Evolutionary conservation across 1,140 invertebrate genomes (phyloP).

Genomic region (Musca domestica): DNA sequence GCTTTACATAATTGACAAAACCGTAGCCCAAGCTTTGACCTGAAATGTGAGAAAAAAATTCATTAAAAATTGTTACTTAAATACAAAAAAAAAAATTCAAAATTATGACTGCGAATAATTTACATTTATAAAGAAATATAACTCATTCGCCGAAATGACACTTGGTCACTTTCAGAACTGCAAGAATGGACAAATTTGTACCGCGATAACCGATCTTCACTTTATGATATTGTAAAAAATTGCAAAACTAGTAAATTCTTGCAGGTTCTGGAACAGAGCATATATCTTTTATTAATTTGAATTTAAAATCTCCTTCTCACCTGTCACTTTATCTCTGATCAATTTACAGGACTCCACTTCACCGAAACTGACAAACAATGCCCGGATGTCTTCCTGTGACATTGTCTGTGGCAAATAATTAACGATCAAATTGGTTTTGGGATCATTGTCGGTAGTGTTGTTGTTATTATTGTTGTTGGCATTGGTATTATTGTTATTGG

Average conservation of each 20-base stretch:
- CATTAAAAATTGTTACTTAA: too few species aligned
- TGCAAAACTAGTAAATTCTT: too few species aligned
- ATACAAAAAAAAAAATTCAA: constrained; percentile 12
- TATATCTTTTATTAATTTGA: too few species aligned
- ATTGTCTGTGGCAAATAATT: constrained; percentile 99
- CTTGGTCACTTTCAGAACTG: too few species aligned
- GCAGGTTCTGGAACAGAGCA: too few species aligned
- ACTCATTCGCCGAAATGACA: too few species aligned
- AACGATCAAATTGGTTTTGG: constrained; percentile 98
- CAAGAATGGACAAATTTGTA: too few species aligned
- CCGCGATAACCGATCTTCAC: too few species aligned
- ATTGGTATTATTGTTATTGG: constrained; percentile 60
- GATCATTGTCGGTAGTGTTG: constrained; percentile 63
- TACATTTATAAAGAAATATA: neutral
- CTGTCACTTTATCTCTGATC: constrained; percentile 96
- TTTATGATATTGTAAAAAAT: too few species aligned
- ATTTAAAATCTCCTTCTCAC: constrained; percentile 57
- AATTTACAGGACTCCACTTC: constrained; percentile 99
- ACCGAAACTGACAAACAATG: constrained; percentile 95
- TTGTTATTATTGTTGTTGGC: constrained; percentile 33
- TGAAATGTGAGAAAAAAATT: constrained; percentile 56
- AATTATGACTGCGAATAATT: neutral
- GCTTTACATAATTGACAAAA: constrained; percentile 96
- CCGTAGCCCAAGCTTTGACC: constrained; percentile 99
- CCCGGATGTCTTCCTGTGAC: constrained; percentile 98